Conservation (phyloP, 2,888 invertebrate genomes). For the Ophonus ardosiacus region DNA sequence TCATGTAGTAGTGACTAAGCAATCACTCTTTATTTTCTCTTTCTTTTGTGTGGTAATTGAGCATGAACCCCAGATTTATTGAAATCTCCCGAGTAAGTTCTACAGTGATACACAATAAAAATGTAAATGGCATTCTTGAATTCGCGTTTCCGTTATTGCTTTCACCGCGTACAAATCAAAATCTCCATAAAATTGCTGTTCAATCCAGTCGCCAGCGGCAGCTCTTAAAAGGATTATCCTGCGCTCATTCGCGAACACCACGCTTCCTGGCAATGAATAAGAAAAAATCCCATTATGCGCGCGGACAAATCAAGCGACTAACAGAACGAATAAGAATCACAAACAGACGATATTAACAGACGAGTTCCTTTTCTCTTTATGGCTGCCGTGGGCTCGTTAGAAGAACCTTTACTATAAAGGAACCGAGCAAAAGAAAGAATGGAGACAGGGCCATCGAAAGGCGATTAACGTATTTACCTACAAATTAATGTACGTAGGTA, state of each 20-base stretch:
- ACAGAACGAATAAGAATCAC: conserved; percentile 1
- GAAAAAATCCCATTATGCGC: conserved; percentile 52
- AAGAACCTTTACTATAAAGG: not conserved
- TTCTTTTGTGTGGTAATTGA: not conserved
- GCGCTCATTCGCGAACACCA: conserved; percentile 12
- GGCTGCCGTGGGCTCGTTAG: conserved; percentile 6
- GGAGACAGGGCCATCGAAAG: not conserved
- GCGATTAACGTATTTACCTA: not conserved
- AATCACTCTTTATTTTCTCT: not conserved
- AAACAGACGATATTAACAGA: conserved; percentile 39
- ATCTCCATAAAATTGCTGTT: conserved; percentile 44
- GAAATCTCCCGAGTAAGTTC: conserved; percentile 5
- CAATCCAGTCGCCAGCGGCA: conserved; percentile 9
- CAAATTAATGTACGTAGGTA: not conserved
- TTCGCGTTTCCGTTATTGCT: conserved; percentile 43
- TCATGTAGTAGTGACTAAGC: not conserved
- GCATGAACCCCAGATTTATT: not conserved
- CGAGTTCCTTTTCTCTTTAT: conserved; percentile 1
- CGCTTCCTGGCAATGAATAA: conserved; percentile 46
- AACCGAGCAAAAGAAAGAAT: too few relatives aligned
- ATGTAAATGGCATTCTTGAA: conserved; percentile 34
- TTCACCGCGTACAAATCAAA: conserved; percentile 25
- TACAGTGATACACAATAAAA: conserved; percentile 38
- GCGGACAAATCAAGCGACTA: conserved; percentile 27
- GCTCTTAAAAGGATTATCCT: conserved; percentile 35